A percentile compares a stretch with the other conserved stretches of the same genome.
Evolutionary conservation across 2,113 vertebrate species (phyloP).

Genomic region (Rhadina sibilatrix): DNA sequence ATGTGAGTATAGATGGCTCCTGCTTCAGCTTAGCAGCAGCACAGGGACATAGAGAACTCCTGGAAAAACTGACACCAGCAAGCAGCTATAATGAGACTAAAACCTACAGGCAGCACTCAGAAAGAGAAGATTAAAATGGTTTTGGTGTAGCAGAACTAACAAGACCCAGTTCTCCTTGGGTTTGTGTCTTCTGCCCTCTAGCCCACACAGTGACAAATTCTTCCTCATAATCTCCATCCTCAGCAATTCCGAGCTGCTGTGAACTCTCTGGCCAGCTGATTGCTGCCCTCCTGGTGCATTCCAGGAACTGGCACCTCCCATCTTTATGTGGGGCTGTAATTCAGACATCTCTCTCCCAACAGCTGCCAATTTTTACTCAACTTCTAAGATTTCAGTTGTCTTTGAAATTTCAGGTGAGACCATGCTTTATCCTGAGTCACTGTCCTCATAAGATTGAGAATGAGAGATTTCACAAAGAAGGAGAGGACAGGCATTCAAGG

Average conservation of each 20-base stretch:
- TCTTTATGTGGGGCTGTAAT: neutral
- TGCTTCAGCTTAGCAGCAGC: neutral
- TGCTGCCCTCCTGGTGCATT: neutral
- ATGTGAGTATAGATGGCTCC: neutral
- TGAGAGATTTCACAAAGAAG: neutral
- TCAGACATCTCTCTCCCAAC: neutral
- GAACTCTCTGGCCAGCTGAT: neutral
- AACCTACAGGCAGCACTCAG: neutral
- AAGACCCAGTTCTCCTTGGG: neutral
- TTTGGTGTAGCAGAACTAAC: neutral
- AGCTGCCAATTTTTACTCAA: neutral
- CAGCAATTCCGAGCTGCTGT: neutral
- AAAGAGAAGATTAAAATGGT: neutral
- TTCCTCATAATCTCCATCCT: neutral
- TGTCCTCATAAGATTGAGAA: neutral
- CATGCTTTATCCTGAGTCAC: neutral
- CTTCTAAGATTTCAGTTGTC: neutral
- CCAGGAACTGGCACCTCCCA: neutral
- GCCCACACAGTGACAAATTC: neutral
- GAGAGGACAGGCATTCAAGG: neutral
- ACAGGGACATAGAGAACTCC: neutral
- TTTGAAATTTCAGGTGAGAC: neutral
- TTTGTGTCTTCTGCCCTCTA: neutral
- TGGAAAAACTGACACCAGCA: neutral
- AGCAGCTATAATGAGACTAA: neutral